Conservation (phyloP, 2,888 invertebrate species). For the Elmis aenea region DNA sequence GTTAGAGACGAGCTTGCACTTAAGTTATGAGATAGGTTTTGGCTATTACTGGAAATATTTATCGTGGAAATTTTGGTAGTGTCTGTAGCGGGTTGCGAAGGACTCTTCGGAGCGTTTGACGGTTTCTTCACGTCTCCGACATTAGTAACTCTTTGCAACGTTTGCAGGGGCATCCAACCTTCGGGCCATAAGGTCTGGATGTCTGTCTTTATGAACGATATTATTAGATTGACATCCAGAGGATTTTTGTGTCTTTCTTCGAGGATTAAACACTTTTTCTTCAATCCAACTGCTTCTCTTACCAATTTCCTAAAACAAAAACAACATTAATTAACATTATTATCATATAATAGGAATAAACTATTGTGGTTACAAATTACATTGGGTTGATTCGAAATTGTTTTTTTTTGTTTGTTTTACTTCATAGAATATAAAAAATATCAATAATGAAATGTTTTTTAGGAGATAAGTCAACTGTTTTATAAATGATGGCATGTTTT, state of each 20-base stretch:
- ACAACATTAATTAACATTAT: slow-evolving; percentile 2
- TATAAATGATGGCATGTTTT: no score
- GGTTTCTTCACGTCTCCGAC: slow-evolving; percentile 22
- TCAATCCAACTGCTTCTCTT: slow-evolving; percentile 37
- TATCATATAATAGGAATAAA: no score
- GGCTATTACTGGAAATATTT: slow-evolving; percentile 6
- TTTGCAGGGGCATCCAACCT: slow-evolving; percentile 51
- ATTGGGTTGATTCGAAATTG: neutral
- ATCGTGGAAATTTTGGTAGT: slow-evolving; percentile 4
- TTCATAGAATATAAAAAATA: no score
- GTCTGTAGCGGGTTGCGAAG: slow-evolving; percentile 1
- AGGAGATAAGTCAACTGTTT: no score
- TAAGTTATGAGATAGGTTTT: slow-evolving; percentile 8
- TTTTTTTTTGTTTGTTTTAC: no score
- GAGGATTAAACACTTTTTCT: slow-evolving; percentile 37
- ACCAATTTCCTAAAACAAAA: slow-evolving; percentile 35
- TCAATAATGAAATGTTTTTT: no score
- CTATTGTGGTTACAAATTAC: no score
- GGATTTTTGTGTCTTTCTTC: slow-evolving; percentile 47
- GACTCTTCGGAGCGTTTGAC: slow-evolving; percentile 3
- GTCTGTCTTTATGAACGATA: slow-evolving; percentile 46
- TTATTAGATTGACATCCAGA: slow-evolving; percentile 49
- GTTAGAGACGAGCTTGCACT: slow-evolving; percentile 23
- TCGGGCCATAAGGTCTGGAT: slow-evolving; percentile 52
- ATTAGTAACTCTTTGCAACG: slow-evolving; percentile 37